Evolutionary conservation across 2,113 vertebrate genomes (phyloP).

Genomic region (Equus quagga): DNA sequence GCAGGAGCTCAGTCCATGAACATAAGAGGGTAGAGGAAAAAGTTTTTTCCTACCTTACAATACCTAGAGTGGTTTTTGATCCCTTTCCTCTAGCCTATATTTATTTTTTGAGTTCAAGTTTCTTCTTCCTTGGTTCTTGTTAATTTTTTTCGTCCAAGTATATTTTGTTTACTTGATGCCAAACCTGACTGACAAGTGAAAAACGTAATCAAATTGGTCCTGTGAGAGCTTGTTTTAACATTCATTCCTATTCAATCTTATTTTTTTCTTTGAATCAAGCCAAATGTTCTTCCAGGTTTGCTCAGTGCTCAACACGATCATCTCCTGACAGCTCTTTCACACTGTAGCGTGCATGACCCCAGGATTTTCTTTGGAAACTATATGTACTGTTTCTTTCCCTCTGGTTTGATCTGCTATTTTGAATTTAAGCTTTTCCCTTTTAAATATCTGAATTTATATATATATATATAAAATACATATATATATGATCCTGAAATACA

Average conservation of each 20-base stretch:
- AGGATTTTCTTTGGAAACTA: background rate
- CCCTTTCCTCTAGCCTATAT: background rate
- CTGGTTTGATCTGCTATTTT: slow-evolving; percentile 27
- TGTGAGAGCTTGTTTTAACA: slow-evolving; percentile 39
- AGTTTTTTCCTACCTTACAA: background rate
- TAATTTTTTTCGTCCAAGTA: background rate
- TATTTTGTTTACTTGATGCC: slow-evolving; percentile 2
- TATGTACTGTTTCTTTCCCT: background rate
- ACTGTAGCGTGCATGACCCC: background rate
- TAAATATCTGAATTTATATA: background rate
- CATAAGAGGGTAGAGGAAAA: background rate
- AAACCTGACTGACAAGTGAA: slow-evolving; percentile 36
- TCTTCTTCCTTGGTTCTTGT: slow-evolving; percentile 2
- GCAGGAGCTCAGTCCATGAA: background rate
- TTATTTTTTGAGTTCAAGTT: background rate
- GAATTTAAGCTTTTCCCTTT: background rate
- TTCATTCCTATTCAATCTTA: background rate
- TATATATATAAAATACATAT: too few relatives aligned
- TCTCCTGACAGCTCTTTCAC: background rate
- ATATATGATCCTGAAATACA: background rate
- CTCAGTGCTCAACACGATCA: background rate
- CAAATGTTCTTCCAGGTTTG: background rate
- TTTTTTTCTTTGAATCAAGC: background rate
- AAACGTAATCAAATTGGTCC: slow-evolving; percentile 5
- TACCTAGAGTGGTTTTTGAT: background rate